Conservation (phyloP, 92 coral and sea anemone species). For the Phymanthus crucifer region DNA sequence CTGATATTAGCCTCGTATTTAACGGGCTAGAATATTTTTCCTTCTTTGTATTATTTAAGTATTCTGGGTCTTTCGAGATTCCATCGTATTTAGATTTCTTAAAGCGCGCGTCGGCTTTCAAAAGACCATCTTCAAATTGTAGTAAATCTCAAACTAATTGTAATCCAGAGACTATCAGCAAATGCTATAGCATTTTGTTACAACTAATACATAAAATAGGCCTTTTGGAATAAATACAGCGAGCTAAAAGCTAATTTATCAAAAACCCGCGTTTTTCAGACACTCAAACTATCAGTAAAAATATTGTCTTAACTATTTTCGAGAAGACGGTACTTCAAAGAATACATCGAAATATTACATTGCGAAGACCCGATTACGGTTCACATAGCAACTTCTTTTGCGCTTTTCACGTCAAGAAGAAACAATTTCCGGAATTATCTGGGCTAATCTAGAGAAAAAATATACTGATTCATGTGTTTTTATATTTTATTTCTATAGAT, state of each 20-base stretch:
- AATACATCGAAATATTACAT: background rate
- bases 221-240: background rate
- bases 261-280: background rate
- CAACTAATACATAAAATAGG: background rate
- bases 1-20: background rate
- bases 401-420: background rate
- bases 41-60: background rate
- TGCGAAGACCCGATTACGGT: background rate
- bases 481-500: background rate
- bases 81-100: background rate
- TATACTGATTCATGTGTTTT: background rate
- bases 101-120: background rate
- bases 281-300: background rate
- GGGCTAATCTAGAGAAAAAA: background rate
- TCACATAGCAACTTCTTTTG: constrained; percentile 2
- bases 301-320: background rate
- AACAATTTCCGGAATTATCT: constrained; percentile 2
- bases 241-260: background rate
- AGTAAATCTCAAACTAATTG: background rate
- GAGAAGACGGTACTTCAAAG: constrained; percentile 8
- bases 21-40: background rate
- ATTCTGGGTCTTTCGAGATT: background rate
- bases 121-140: background rate
- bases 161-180: background rate
- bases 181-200: background rate